phyloP scores from a whole-genome alignment of 2,797 vertebrate species.

The Austrolebias charrua region DNA sequence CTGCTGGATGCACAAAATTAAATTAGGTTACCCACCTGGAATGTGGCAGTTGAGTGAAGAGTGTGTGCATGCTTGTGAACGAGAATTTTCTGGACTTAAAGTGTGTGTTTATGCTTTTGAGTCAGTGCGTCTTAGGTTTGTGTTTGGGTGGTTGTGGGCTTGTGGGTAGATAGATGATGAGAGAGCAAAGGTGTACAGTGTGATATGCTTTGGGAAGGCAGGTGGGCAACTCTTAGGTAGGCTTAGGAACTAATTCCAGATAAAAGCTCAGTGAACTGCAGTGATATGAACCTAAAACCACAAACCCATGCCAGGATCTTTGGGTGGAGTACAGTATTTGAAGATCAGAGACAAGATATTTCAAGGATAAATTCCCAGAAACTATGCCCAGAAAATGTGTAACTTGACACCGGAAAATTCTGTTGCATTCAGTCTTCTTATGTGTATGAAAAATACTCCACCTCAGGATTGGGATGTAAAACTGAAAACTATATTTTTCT shows the following conservation, averaged over 20 bases:
- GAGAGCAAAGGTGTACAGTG: slow-evolving; percentile 57
- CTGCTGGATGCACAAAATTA: slow-evolving; percentile 65
- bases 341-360: slow-evolving; percentile 50
- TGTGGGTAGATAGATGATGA: slow-evolving; percentile 56
- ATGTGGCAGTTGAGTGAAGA: slow-evolving; percentile 66
- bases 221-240: slow-evolving; percentile 45
- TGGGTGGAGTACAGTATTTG: slow-evolving; percentile 31
- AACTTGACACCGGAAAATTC: slow-evolving; percentile 10
- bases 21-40: slow-evolving; percentile 71
- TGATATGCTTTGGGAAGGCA: slow-evolving; percentile 52
- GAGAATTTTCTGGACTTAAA: slow-evolving; percentile 17
- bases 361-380: slow-evolving; percentile 39
- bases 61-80: slow-evolving; percentile 26
- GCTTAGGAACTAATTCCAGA: slow-evolving; percentile 69
- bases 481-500: background rate
- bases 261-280: slow-evolving; percentile 62
- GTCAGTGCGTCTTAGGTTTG: slow-evolving; percentile 18
- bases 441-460: background rate
- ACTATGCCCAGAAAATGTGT: slow-evolving; percentile 4
- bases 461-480: background rate
- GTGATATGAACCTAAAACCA: slow-evolving; percentile 63
- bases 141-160: slow-evolving; percentile 45
- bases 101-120: too few relatives aligned
- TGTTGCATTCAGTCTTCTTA: background rate
- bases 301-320: slow-evolving; percentile 45